Conservation (phyloP, 2,888 invertebrate species). For the Drosophila falleni region DNA sequence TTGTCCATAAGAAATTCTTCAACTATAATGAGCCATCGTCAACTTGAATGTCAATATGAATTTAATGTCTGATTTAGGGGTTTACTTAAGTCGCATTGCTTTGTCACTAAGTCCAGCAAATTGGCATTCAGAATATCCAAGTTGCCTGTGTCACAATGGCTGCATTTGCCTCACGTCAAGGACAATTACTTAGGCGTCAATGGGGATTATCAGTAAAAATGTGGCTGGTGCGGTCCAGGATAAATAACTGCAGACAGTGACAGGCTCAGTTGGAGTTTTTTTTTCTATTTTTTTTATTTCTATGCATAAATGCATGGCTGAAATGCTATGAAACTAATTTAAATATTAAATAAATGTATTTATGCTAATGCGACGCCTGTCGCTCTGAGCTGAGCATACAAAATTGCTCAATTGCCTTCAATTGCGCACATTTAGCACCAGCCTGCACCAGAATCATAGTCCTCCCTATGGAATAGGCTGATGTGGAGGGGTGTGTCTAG, state of each 20-base stretch:
- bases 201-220: constrained; percentile 55
- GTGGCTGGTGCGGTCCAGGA: constrained; percentile 13
- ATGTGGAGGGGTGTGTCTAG: background rate
- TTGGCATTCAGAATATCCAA: constrained; percentile 22
- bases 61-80: constrained; percentile 27
- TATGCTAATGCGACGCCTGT: constrained; percentile 67
- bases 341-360: constrained; percentile 79
- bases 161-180: constrained; percentile 52
- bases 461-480: background rate
- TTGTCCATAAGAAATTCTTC: background rate
- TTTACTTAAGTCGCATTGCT: constrained; percentile 10
- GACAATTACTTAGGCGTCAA: constrained; percentile 58
- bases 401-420: constrained; percentile 75
- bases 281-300: background rate
- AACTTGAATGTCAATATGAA: constrained; percentile 34
- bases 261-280: background rate
- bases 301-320: constrained; percentile 59
- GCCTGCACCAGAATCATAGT: constrained; percentile 28
- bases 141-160: constrained; percentile 23
- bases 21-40: constrained; percentile 7
- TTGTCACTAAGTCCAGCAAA: constrained; percentile 38
- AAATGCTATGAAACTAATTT: constrained; percentile 67
- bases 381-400: constrained; percentile 39
- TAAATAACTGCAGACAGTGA: constrained; percentile 34
- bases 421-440: constrained; percentile 71